phyloP scores from a whole-genome alignment of 1,140 invertebrate genomes.

The Aphis gossypii region DNA sequence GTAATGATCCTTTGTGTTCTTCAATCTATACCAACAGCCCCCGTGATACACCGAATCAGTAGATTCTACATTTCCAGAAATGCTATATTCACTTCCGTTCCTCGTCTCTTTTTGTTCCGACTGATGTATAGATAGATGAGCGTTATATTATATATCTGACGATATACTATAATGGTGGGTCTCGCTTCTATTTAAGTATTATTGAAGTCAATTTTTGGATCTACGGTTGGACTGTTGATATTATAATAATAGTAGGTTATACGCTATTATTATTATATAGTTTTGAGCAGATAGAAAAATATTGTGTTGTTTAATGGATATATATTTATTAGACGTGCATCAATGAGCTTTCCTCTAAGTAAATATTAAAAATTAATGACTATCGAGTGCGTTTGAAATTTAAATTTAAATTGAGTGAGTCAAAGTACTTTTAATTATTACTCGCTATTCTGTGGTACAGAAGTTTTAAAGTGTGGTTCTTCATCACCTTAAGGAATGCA shows the following conservation, averaged over 20 bases:
- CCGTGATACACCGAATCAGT: background rate
- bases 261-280: background rate
- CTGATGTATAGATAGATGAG: background rate
- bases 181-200: background rate
- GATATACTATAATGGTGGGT: no score
- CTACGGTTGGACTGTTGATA: background rate
- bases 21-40: background rate
- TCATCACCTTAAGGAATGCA: background rate
- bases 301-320: background rate
- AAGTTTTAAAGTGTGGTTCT: background rate
- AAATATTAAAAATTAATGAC: background rate
- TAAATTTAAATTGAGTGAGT: background rate
- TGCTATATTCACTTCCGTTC: slow-evolving; percentile 12
- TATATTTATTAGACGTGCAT: background rate
- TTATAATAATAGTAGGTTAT: background rate
- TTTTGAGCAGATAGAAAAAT: background rate
- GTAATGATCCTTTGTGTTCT: slow-evolving; percentile 21
- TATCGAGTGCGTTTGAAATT: background rate
- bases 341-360: background rate
- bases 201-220: background rate
- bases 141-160: background rate
- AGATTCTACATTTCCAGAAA: background rate
- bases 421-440: background rate
- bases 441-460: background rate
- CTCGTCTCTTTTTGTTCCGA: background rate